A percentile compares a stretch with the other conserved stretches of the same genome.
These are phyloP conservation scores for Heptranchias perlo DNA, from an alignment of 2,113 vertebrate genomes.

Conservation along the genomic window DNA sequence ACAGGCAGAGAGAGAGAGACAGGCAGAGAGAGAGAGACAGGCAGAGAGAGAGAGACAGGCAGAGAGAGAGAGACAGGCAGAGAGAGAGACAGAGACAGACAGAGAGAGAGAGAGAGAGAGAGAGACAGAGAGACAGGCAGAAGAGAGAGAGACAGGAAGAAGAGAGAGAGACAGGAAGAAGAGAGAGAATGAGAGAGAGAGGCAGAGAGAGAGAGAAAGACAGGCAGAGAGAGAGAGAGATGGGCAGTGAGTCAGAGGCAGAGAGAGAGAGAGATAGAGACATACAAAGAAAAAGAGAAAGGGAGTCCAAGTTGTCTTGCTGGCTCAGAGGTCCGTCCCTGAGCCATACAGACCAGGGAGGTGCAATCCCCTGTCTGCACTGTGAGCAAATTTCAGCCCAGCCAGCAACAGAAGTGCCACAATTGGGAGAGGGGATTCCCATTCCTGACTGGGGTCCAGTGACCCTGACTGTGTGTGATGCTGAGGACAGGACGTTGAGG, in stretches of 20 bases:
- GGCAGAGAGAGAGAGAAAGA: slow-evolving; percentile 44
- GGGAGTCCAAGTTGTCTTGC: too few relatives aligned
- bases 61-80: too few relatives aligned
- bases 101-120: slow-evolving; percentile 50
- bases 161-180: slow-evolving; percentile 38
- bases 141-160: background rate
- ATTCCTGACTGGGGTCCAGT: slow-evolving; percentile 49
- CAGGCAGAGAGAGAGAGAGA: too few relatives aligned
- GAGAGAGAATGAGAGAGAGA: slow-evolving; percentile 47
- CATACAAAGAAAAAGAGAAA: too few relatives aligned
- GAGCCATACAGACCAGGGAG: slow-evolving; percentile 49
- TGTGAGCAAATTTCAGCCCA: too few relatives aligned
- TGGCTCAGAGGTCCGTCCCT: slow-evolving; percentile 49
- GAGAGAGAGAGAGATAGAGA: too few relatives aligned
- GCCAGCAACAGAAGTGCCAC: slow-evolving; percentile 42
- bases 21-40: too few relatives aligned
- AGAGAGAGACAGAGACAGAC: slow-evolving; percentile 41
- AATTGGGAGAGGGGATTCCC: slow-evolving; percentile 40
- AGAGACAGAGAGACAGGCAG: slow-evolving; percentile 51
- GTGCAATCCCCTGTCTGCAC: too few relatives aligned
- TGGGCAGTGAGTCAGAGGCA: too few relatives aligned
- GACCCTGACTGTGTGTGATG: slow-evolving; percentile 49
- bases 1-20: too few relatives aligned
- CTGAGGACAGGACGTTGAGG: slow-evolving; percentile 43
- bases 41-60: too few relatives aligned